Evolutionary conservation across 2,888 invertebrate species (phyloP).

Genomic region (Diarsia mendica): DNA sequence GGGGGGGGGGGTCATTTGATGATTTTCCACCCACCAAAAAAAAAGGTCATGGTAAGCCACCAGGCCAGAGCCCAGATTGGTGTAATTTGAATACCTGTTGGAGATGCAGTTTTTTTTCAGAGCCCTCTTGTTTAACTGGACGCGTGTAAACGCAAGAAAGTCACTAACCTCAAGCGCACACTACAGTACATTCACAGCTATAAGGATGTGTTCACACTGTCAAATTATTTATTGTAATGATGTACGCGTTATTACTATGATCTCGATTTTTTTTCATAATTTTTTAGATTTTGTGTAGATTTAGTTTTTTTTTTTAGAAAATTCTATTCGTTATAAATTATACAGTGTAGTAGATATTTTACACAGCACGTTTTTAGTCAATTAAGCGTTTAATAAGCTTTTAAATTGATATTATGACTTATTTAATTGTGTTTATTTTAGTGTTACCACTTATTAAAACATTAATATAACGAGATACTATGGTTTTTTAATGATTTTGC

Average conservation of each 20-base stretch:
- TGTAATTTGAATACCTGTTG: conserved; percentile 52
- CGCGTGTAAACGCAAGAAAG: conserved; percentile 8
- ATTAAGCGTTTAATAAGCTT: neutral
- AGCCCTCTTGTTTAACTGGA: conserved; percentile 22
- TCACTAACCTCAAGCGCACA: conserved; percentile 43
- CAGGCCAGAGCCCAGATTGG: conserved; percentile 7
- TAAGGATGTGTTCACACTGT: conserved; percentile 17
- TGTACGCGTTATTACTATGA: neutral
- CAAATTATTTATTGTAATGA: neutral
- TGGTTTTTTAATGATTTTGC: neutral
- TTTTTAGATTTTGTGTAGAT: neutral
- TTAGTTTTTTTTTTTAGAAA: neutral
- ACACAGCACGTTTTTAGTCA: neutral
- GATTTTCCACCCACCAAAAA: no score
- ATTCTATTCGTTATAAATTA: neutral
- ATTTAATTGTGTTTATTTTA: neutral
- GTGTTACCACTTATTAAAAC: neutral
- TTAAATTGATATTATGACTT: neutral
- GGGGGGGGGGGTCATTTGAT: no score
- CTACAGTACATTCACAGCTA: neutral
- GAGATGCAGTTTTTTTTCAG: conserved; percentile 26
- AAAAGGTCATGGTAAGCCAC: no score
- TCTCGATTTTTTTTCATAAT: neutral
- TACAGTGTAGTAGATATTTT: neutral
- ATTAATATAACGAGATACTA: neutral